Evolutionary conservation across 2,113 vertebrate genomes (phyloP), one percentile per base, ranked within the genome.

Genomic region (Myotis lucifugus): DNA sequence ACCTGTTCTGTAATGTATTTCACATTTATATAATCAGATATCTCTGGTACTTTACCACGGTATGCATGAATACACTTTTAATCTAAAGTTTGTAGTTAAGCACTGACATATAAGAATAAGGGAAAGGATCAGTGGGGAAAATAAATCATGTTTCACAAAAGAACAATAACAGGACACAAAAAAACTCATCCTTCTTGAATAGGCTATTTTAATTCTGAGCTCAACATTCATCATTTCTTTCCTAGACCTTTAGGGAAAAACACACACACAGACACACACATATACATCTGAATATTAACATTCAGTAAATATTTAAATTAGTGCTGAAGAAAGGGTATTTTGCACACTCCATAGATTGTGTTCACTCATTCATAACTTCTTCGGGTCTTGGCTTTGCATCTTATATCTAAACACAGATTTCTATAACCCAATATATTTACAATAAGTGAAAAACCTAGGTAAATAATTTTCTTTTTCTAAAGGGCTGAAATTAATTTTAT

Each of bases 281-380:
- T 72, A 48, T 74, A 94, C 18, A 94, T 94, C 42, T 96, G 77
- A 81, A 91, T 91, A 96, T 84, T 91, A 96, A 94, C 40, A 87
- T 79, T 96, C 70, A 91, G 74, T 94, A 96, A 96, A 96, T 94
- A 97, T 96, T 97, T 96, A 95, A 97, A 91, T 96, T 79, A 83
- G 42, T 88, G 32, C 78, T 66, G 73, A 90, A 95, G 54, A 91
- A 21, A 94, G 14, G 34, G 21, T 94, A 78, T 78, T 96, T 19
- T 93, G 61, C 42, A 94, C 95, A 12, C 77, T 48, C 74, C 85
- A 70, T 67, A 91, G 46, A 82, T 61, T 89, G 54, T 95, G 89
- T 21, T 97, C 84, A 93, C n/a, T 92, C 94, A 94, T 78, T 96
- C 91, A 91, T 96, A 94, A 72, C 93, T 95, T 94, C 54, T 89